These are phyloP conservation scores for Ictidomys tridecemlineatus DNA, from an alignment of 2,113 vertebrate species.

Conservation along the genomic window DNA sequence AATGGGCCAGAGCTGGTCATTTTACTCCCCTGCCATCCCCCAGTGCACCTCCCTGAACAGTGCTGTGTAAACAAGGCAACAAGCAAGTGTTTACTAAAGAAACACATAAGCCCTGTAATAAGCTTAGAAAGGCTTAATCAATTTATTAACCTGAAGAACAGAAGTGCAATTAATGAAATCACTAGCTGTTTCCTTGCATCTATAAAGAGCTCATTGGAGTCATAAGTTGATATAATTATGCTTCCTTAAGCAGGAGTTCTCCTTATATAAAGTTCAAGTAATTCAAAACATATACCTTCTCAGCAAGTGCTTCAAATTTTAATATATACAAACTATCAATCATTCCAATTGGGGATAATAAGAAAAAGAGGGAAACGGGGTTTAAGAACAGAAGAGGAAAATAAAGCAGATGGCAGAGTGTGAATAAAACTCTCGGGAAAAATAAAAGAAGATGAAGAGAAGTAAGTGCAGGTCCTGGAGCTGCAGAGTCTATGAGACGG, in stretches of 20 bases:
- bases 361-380: constrained; percentile 24
- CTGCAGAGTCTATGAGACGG: neutral
- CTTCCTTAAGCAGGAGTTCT: neutral
- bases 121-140: constrained; percentile 19
- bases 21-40: neutral
- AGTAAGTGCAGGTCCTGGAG: neutral
- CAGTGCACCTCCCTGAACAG: neutral
- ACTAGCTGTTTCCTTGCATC: constrained; percentile 8
- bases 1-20: neutral
- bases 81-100: constrained; percentile 36
- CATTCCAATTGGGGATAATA: constrained; percentile 33
- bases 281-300: constrained; percentile 48
- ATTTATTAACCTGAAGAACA: constrained; percentile 42
- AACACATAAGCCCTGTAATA: neutral
- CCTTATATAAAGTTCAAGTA: constrained; percentile 40
- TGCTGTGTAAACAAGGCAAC: neutral
- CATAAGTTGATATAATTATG: constrained; percentile 47
- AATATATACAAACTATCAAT: constrained; percentile 59
- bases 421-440: constrained; percentile 23
- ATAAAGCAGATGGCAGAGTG: constrained; percentile 53
- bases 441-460: neutral
- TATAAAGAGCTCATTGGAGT: constrained; percentile 7
- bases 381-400: constrained; percentile 1
- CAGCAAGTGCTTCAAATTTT: constrained; percentile 60
- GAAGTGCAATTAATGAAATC: constrained; percentile 5